phyloP scores from a whole-genome alignment of 1,140 invertebrate genomes.

The Latrodectus geometricus region DNA sequence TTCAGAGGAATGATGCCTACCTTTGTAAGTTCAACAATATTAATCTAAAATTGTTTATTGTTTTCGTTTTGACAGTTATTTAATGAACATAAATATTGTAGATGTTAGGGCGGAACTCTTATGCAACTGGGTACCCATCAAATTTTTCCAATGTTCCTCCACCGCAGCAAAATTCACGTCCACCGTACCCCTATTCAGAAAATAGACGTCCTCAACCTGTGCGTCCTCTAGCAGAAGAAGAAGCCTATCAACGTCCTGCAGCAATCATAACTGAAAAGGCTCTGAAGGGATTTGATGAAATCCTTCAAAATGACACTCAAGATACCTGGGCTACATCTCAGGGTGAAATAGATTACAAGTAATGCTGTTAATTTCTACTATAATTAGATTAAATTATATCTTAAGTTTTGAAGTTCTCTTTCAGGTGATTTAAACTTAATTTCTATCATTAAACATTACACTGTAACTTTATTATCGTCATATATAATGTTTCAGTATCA shows the following conservation, averaged over 20 bases:
- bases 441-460: neutral
- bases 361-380: slow-evolving; percentile 65
- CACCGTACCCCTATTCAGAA: slow-evolving; percentile 68
- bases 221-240: slow-evolving; percentile 67
- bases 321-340: slow-evolving; percentile 88
- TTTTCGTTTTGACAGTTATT: neutral
- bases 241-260: slow-evolving; percentile 75
- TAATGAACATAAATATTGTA: neutral
- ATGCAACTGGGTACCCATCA: slow-evolving; percentile 66
- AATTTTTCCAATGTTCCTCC: slow-evolving; percentile 56
- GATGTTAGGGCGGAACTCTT: slow-evolving; percentile 54
- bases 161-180: slow-evolving; percentile 59
- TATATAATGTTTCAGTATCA: too few relatives aligned
- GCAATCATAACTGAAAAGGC: slow-evolving; percentile 92
- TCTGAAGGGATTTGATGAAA: slow-evolving; percentile 90
- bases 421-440: neutral
- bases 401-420: neutral
- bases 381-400: neutral
- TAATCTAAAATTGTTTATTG: neutral
- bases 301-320: slow-evolving; percentile 77
- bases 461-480: too few relatives aligned
- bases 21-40: slow-evolving; percentile 73
- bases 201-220: slow-evolving; percentile 57
- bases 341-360: slow-evolving; percentile 95
- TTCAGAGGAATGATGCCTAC: slow-evolving; percentile 81